Base-by-base conservation (phyloP, 2,888 invertebrate genomes). In the Ormia ochracea region DNA sequence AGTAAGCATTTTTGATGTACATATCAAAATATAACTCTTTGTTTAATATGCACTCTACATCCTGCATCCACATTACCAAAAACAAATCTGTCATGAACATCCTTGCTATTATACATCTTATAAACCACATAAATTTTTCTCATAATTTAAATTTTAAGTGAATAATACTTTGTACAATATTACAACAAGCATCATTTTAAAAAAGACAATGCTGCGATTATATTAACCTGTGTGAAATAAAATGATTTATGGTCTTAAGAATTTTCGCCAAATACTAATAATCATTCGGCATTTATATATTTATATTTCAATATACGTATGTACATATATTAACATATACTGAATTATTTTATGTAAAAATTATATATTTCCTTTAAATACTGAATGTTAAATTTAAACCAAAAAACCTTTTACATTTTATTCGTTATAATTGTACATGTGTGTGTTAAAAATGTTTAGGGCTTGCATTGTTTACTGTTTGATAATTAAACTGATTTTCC, bases 1-100 rank as follows among this genome's bases (percentile, higher is more conserved):
- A 80, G 80, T 80, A 80, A 80, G 80, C 17, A 36, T 68, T 63
- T 43, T 54, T 50, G 28, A 31, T 43, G 19, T 43, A 14, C 50
- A 23, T n/a, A 6, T 56, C 28, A 31, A 19, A 31, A 31, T 69
- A 31, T 43, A 9, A 68, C 10, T 68, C 23, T 4, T 33, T 70
- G 17, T 78, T 50, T 63, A 69, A 58, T 70, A 61, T 72, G 66
- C 72, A 59, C 65, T 45, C 38, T 38, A 45, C 63, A 58, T 59
- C 68, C 77, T n/a, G 58, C 69, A 69, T 69, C 52, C 17, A 59
- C 19, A 58, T 65, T 48, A 36, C 52, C 41, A 61, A 74, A 23
- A 68, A 63, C 10, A 54, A 33, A 43, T 33, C 7, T 6, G 5
- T 59, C 36, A 74, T 48, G 21, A 68, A 26, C 50, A 63, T 43